A percentile compares a stretch with the other conserved stretches of the same genome.
Conservation (phyloP, 2,888 invertebrate genomes). For the Tortrix viridana region DNA sequence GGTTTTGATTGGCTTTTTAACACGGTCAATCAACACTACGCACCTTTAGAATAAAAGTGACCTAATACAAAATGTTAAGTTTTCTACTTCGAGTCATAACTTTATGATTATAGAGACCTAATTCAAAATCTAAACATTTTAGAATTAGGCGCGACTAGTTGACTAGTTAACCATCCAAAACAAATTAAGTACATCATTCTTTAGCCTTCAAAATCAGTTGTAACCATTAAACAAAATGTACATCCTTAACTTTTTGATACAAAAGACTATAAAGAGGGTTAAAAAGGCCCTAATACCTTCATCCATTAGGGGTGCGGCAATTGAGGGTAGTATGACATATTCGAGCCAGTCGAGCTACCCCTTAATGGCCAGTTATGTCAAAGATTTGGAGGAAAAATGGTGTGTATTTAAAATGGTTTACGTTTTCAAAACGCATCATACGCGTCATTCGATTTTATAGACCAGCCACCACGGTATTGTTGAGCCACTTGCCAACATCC, state of each 20-base stretch:
- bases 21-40: too few species aligned
- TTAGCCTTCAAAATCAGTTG: background rate
- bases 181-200: too few species aligned
- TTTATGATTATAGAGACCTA: too few species aligned
- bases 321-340: slow-evolving; percentile 5
- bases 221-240: background rate
- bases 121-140: too few species aligned
- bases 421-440: slow-evolving; percentile 1
- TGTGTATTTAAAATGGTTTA: background rate
- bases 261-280: slow-evolving; percentile 22
- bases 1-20: too few species aligned
- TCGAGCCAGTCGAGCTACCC: slow-evolving; percentile 9
- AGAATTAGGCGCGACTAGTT: too few species aligned
- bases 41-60: too few species aligned
- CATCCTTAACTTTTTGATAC: background rate
- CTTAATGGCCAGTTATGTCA: slow-evolving; percentile 18
- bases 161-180: too few species aligned
- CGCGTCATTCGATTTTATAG: background rate
- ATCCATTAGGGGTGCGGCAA: slow-evolving; percentile 20
- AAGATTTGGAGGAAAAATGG: slow-evolving; percentile 14
- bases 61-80: too few species aligned
- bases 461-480: too few species aligned
- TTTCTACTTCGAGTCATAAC: too few species aligned
- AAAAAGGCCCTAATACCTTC: slow-evolving; percentile 28
- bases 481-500: too few species aligned